Base-by-base conservation (phyloP, 2,888 invertebrate genomes). In the Limenitis camilla region DNA sequence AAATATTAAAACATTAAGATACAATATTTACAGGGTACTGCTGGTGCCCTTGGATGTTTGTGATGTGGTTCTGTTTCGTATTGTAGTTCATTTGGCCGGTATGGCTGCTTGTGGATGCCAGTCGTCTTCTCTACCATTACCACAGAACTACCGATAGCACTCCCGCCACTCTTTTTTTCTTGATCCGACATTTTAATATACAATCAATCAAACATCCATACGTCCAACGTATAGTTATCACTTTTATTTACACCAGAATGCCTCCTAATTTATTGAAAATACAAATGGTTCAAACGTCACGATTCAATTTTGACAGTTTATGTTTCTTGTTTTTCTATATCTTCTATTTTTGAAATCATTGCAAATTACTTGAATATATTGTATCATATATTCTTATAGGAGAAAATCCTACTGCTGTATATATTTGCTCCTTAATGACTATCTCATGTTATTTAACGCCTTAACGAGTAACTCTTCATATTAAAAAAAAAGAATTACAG, bases 301-400 rank as follows among this genome's bases (percentile, higher is more conserved):
- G 67, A 68, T 71, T 65, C 66, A 71, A 81, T 80, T 84, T 84
- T 81, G 85, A 82, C 85, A 76, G 59, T 49, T 62, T 64, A 63
- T 55, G 9, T 75, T 77, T 68, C 59, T 74, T 76, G 68, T 77
- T 78, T 78, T 76, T 66, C 56, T 49, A 45, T 59, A 55, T 61
- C 63, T 83, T 84, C 82, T 62, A 78, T 72, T 78, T 84, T 83
- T 59, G 69, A 82, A 49, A 43, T 53, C 32, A 32, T 30, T 42
- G n/a, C n/a, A n/a, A n/a, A n/a, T n/a, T n/a, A n/a, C n/a, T n/a
- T n/a, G n/a, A n/a, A n/a, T n/a, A n/a, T 19, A 36, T 31, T 36
- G 11, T 19, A 42, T 5, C 9, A 19, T 7, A 31, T n/a, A 35
- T 35, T 5, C n/a, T n/a, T n/a, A n/a, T n/a, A n/a, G n/a, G n/a